phyloP scores from a whole-genome alignment of 1,140 invertebrate genomes.

The Bombus sibiricus region DNA sequence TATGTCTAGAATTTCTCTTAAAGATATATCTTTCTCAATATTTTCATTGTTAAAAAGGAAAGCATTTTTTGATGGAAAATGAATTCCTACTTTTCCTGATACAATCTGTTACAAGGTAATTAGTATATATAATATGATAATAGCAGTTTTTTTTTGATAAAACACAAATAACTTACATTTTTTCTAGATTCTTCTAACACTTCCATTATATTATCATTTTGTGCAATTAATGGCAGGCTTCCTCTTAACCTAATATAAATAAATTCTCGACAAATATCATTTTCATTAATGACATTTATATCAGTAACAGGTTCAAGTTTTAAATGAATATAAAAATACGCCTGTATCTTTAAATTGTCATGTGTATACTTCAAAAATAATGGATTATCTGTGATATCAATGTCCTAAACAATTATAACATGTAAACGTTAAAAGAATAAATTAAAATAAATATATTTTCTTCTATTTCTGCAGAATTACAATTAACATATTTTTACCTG shows the following conservation, averaged over 20 bases:
- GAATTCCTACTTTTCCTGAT: constrained; percentile 86
- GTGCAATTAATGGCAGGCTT: constrained; percentile 72
- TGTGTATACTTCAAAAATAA: constrained; percentile 86
- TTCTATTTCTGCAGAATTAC: background rate
- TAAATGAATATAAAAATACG: constrained; percentile 88
- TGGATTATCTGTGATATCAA: constrained; percentile 90
- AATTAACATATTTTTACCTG: constrained; percentile 79
- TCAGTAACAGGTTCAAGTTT: constrained; percentile 85
- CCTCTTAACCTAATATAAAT: constrained; percentile 85
- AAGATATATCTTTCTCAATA: constrained; percentile 82
- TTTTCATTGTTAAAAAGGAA: constrained; percentile 85
- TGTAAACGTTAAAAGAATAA: background rate
- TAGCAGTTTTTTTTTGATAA: background rate
- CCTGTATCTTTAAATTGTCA: constrained; percentile 83
- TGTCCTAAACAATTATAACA: constrained; percentile 82
- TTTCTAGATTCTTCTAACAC: constrained; percentile 78
- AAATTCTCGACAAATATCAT: constrained; percentile 87
- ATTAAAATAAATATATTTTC: background rate
- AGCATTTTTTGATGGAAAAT: constrained; percentile 84
- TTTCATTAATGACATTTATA: constrained; percentile 85
- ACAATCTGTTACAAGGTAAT: constrained; percentile 81
- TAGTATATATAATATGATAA: background rate
- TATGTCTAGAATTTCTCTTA: constrained; percentile 84
- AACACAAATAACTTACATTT: constrained; percentile 69
- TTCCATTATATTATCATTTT: constrained; percentile 71